These are phyloP conservation scores for Rallus crepitans DNA, from an alignment of 2,797 vertebrate species.

Conservation along the genomic window DNA sequence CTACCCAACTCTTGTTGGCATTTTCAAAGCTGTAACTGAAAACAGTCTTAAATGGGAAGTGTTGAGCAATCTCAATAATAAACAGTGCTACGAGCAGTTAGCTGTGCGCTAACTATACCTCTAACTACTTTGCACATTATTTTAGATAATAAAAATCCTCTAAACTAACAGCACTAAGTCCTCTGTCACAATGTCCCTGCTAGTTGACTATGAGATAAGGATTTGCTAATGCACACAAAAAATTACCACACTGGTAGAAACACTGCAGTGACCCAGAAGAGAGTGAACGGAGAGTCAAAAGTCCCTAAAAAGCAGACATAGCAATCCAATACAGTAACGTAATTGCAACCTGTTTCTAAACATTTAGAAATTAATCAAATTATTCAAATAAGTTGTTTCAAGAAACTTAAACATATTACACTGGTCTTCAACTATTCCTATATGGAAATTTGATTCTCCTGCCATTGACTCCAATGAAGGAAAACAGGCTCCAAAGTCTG, in stretches of 20 bases:
- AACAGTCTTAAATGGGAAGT: not conserved
- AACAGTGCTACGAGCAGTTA: not conserved
- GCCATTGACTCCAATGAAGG: not conserved
- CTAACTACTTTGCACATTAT: slow-evolving; percentile 39
- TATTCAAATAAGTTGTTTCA: not conserved
- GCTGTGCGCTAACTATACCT: slow-evolving; percentile 10
- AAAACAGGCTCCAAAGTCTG: not conserved
- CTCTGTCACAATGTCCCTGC: slow-evolving; percentile 51
- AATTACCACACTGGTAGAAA: slow-evolving; percentile 58
- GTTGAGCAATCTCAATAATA: slow-evolving; percentile 26
- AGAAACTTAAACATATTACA: not conserved
- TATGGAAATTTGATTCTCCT: not conserved
- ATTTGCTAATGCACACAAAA: slow-evolving; percentile 64
- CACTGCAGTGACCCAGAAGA: slow-evolving; percentile 23
- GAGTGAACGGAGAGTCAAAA: slow-evolving; percentile 10
- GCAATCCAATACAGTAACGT: not conserved
- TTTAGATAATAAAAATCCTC: slow-evolving; percentile 54
- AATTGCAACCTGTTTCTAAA: not conserved
- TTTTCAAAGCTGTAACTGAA: not conserved
- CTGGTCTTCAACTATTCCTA: not conserved
- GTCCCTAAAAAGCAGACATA: slow-evolving; percentile 60
- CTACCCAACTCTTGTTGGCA: not conserved
- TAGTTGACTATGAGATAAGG: slow-evolving; percentile 41
- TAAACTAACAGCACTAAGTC: slow-evolving; percentile 41
- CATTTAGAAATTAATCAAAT: not conserved